phyloP scores from a whole-genome alignment of 2,888 invertebrate genomes.

The Polymixis lichenea region DNA sequence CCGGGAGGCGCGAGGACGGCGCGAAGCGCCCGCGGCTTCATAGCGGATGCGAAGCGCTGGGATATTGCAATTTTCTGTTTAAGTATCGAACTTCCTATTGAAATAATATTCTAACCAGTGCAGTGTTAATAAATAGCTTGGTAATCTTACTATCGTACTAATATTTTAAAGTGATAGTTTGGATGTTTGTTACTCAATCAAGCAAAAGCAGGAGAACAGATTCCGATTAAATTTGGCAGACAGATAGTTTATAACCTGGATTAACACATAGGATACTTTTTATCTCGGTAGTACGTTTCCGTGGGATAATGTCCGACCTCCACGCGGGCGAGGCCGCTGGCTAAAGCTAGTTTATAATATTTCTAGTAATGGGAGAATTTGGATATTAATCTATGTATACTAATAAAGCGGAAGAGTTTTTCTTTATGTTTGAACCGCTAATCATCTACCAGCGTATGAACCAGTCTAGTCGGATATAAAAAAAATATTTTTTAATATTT shows the following conservation, averaged over 20 bases:
- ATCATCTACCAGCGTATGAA: background rate
- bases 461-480: background rate
- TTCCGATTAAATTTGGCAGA: too few relatives aligned
- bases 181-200: too few relatives aligned
- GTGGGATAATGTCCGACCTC: too few relatives aligned
- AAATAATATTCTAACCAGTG: background rate
- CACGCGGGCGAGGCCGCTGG: too few relatives aligned
- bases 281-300: too few relatives aligned
- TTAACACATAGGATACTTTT: too few relatives aligned
- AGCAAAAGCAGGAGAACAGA: too few relatives aligned
- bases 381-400: background rate
- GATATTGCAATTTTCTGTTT: background rate
- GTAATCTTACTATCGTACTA: background rate
- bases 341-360: background rate
- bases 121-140: background rate
- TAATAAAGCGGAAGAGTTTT: background rate
- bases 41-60: background rate
- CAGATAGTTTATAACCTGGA: too few relatives aligned
- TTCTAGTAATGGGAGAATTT: background rate
- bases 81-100: background rate
- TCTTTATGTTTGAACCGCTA: background rate
- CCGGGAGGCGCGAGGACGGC: too few relatives aligned
- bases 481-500: too few relatives aligned
- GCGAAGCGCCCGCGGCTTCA: background rate
- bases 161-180: too few relatives aligned